These are phyloP conservation scores for Peromyscus nudipes DNA, from an alignment of 2,797 vertebrate species.

Conservation along the genomic window DNA sequence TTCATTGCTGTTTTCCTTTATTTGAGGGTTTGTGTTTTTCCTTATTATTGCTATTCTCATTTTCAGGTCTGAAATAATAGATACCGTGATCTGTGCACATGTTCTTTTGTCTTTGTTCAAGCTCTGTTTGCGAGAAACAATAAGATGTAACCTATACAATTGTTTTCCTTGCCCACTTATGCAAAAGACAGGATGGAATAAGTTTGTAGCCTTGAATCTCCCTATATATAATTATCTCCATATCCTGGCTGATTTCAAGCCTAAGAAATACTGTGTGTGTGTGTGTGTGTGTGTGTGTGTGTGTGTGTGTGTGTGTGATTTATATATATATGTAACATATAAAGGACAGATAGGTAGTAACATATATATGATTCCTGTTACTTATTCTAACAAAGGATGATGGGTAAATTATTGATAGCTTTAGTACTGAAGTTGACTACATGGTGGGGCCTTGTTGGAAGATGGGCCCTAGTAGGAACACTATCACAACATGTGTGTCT, in stretches of 20 bases:
- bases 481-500: background rate
- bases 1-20: background rate
- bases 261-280: constrained; percentile 7
- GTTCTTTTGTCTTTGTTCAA: constrained; percentile 63
- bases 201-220: background rate
- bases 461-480: background rate
- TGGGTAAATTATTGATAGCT: constrained; percentile 6
- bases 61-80: constrained; percentile 33
- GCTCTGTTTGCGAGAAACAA: constrained; percentile 55
- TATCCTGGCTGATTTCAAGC: constrained; percentile 52
- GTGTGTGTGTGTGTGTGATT: background rate
- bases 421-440: background rate
- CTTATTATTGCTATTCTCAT: constrained; percentile 18
- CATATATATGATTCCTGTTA: background rate
- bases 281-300: background rate
- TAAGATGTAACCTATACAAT: constrained; percentile 55
- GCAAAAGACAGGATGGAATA: constrained; percentile 55
- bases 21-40: background rate
- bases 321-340: no score
- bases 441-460: background rate
- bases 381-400: constrained; percentile 7
- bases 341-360: no score
- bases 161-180: constrained; percentile 53
- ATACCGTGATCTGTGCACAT: constrained; percentile 7
- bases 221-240: background rate